A percentile compares a stretch with the other conserved stretches of the same genome.
Conservation (phyloP, 2,888 invertebrate species). For the Sipha maydis region DNA sequence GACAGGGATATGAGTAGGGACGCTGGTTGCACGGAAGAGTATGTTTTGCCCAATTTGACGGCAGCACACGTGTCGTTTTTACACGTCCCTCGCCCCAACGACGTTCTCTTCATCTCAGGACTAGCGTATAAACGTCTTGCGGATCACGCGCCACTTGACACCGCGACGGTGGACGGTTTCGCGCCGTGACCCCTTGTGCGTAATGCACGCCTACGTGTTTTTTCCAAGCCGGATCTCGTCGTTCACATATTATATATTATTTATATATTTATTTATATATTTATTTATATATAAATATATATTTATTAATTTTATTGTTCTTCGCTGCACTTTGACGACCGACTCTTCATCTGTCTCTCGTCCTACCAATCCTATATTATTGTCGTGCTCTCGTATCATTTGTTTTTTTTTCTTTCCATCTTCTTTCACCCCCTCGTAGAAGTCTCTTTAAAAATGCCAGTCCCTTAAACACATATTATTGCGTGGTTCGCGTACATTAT, state of each 20-base stretch:
- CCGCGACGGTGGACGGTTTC: not conserved
- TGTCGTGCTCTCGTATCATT: too few relatives aligned
- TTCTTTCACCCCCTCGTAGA: not conserved
- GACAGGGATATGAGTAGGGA: not conserved
- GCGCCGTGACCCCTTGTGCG: not conserved
- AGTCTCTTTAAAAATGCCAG: not conserved
- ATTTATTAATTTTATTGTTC: not conserved
- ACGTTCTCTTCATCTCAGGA: not conserved
- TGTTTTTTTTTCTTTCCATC: not conserved
- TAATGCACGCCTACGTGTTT: not conserved
- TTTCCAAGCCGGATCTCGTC: not conserved
- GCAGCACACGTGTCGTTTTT: not conserved
- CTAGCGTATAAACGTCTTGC: not conserved
- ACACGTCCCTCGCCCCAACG: not conserved
- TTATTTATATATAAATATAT: not conserved
- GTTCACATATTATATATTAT: not conserved
- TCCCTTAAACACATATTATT: too few relatives aligned
- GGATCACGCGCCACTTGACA: conserved; percentile 21
- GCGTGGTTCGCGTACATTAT: too few relatives aligned
- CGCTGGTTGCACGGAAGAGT: not conserved
- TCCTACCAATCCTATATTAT: not conserved
- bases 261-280: not conserved
- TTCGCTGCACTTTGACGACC: not conserved
- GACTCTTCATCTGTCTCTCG: not conserved
- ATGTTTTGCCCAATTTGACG: not conserved